Evolutionary conservation across 1,140 invertebrate genomes (phyloP).

Genomic region (Drosophila sturtevanti): DNA sequence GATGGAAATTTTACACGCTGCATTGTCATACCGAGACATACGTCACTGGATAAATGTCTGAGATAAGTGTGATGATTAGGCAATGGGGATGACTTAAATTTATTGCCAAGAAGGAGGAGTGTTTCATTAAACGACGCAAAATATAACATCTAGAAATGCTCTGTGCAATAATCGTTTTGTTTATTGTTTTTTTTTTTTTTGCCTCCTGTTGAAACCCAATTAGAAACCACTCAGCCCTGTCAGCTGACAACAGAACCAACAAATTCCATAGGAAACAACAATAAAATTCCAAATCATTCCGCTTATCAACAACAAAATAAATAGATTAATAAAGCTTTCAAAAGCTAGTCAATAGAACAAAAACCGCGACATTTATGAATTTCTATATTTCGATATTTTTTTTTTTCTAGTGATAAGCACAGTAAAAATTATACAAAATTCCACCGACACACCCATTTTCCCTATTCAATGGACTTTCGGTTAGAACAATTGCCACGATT

Average conservation of each 20-base stretch:
- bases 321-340: constrained; percentile 16
- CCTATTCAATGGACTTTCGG: constrained; percentile 14
- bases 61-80: constrained; percentile 2
- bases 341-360: constrained; percentile 27
- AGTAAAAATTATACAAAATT: neutral
- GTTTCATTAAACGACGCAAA: neutral
- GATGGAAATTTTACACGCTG: constrained; percentile 52
- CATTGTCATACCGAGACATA: neutral
- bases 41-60: constrained; percentile 33
- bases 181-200: neutral
- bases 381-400: neutral
- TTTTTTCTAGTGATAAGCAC: constrained; percentile 35
- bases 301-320: constrained; percentile 31
- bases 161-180: neutral
- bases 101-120: neutral
- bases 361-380: neutral
- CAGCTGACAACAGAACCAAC: constrained; percentile 43
- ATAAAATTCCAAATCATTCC: neutral
- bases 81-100: neutral
- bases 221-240: constrained; percentile 7
- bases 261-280: constrained; percentile 3
- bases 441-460: constrained; percentile 51
- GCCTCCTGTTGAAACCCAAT: neutral
- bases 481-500: neutral
- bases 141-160: neutral